These are phyloP conservation scores for Chorisops tibialis DNA, from an alignment of 2,888 invertebrate genomes.

Conservation along the genomic window DNA sequence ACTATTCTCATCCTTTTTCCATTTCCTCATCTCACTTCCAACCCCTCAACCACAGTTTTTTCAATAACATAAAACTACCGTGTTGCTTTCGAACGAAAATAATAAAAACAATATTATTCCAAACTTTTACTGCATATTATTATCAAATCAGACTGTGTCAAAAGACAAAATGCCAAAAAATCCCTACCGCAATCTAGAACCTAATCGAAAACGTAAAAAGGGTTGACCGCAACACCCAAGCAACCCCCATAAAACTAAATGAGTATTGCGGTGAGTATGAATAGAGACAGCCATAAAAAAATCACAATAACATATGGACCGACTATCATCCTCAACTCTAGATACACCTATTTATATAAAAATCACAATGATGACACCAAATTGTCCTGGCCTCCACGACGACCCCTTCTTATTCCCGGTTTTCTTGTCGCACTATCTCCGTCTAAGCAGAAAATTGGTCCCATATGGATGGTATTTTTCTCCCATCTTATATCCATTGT, in stretches of 20 bases:
- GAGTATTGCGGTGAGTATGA: background rate
- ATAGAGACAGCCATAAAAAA: background rate
- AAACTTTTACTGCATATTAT: too few relatives aligned
- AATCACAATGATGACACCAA: conserved; percentile 23
- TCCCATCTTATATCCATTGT: conserved; percentile 21
- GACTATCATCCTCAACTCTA: background rate
- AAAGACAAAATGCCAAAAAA: too few relatives aligned
- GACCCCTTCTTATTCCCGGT: background rate
- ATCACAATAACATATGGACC: conserved; percentile 19
- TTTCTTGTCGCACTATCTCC: background rate
- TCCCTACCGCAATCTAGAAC: too few relatives aligned
- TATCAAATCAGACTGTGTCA: too few relatives aligned
- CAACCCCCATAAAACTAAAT: conserved; percentile 9
- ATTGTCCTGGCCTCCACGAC: conserved; percentile 7
- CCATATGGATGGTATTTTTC: conserved; percentile 34
- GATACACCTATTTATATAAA: conserved; percentile 9
- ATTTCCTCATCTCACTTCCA: too few relatives aligned
- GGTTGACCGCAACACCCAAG: background rate
- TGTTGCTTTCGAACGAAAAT: too few relatives aligned
- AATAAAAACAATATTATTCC: too few relatives aligned
- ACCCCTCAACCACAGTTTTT: too few relatives aligned
- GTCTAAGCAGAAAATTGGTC: conserved; percentile 35
- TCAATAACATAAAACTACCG: too few relatives aligned
- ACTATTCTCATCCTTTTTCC: too few relatives aligned
- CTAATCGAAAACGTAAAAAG: background rate